Evolutionary conservation across 1,140 invertebrate species (phyloP).

Genomic region (Branchinecta lindahli): DNA sequence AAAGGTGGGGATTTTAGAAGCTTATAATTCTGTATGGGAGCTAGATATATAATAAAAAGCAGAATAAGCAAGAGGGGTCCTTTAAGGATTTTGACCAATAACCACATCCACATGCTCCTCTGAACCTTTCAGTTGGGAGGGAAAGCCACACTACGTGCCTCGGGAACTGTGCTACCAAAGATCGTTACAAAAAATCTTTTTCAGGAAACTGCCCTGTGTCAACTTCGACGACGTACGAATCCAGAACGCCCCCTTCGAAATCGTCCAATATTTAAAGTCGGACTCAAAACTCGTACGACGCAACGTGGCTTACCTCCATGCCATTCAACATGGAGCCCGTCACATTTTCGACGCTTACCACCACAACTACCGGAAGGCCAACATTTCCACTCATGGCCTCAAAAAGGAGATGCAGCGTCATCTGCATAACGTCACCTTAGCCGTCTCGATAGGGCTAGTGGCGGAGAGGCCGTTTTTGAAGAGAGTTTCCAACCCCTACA

Average conservation of each 20-base stretch:
- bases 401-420: constrained; percentile 20
- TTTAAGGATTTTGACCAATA: too few relatives aligned
- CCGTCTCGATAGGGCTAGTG: constrained; percentile 21
- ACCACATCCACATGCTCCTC: too few relatives aligned
- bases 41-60: too few relatives aligned
- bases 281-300: background rate
- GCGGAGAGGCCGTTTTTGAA: constrained; percentile 19
- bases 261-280: background rate
- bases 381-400: constrained; percentile 7
- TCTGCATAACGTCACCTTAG: constrained; percentile 20
- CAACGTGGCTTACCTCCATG: constrained; percentile 22
- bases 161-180: too few relatives aligned
- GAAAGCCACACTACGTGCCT: too few relatives aligned
- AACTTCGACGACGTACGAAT: background rate
- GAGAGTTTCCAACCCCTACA: constrained; percentile 22
- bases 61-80: too few relatives aligned
- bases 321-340: constrained; percentile 24
- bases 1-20: too few relatives aligned
- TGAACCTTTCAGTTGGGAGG: too few relatives aligned
- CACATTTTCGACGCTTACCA: constrained; percentile 23
- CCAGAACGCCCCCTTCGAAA: background rate
- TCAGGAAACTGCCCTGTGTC: background rate
- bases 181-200: background rate
- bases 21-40: too few relatives aligned
- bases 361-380: constrained; percentile 11